Evolutionary conservation across 2,888 invertebrate species (phyloP).

Genomic region (Apodemia zela): DNA sequence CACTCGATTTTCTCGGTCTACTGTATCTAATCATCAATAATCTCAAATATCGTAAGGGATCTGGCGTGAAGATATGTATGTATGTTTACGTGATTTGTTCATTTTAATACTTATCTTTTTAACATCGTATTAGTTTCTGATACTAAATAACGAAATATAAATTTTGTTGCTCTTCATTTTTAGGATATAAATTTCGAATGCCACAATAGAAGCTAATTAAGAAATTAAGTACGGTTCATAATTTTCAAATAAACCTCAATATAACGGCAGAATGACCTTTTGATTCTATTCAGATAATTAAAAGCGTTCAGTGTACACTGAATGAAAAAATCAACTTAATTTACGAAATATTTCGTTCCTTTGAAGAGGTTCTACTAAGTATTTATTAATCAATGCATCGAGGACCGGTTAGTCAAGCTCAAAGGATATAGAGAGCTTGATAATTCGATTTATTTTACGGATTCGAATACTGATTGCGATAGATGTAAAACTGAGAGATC

Average conservation of each 20-base stretch:
- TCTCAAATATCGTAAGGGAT: too few species aligned
- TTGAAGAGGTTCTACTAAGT: slow-evolving; percentile 24
- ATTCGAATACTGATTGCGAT: slow-evolving; percentile 61
- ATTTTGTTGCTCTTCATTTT: background rate
- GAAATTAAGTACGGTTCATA: background rate
- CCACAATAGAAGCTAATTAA: background rate
- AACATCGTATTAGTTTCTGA: too few species aligned
- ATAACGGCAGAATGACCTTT: background rate
- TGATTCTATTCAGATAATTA: background rate
- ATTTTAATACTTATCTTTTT: background rate
- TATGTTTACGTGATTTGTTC: too few species aligned
- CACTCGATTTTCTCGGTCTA: too few species aligned
- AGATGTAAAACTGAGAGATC: slow-evolving; percentile 8
- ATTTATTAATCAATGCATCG: slow-evolving; percentile 56
- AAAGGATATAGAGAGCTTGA: slow-evolving; percentile 62
- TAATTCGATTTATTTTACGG: slow-evolving; percentile 61
- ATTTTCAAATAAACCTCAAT: background rate
- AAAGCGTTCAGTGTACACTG: background rate
- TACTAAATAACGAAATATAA: background rate
- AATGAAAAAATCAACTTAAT: background rate
- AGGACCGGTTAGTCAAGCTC: slow-evolving; percentile 53
- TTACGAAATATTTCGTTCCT: slow-evolving; percentile 1
- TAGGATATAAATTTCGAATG: background rate
- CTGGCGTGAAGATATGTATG: too few species aligned
- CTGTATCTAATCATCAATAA: too few species aligned